Evolutionary conservation across 2,113 vertebrate species (phyloP), one percentile per base, ranked within the genome.

Genomic region (Antechinus stuartii): DNA sequence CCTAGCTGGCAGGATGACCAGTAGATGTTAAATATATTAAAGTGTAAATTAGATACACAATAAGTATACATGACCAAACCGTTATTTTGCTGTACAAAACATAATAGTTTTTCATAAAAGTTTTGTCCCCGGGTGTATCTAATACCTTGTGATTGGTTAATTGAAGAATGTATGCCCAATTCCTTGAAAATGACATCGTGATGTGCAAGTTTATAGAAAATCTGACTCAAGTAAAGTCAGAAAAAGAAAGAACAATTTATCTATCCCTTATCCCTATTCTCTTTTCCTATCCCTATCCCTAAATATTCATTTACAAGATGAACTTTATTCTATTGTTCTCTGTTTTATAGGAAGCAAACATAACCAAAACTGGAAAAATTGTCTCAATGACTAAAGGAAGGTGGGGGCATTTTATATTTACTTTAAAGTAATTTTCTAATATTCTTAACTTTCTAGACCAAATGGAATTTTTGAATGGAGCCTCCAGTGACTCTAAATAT

Each of bases 371-470:
- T 30, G 8, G 76, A 23, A 46, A 93, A 8, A 16, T 8, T 23
- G 24, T 25, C 42, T 16, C 35, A n/a, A 4, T 19, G 23, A 35
- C 1, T 24, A 14, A 24, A 94, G 54, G 35, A 10, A 27, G 23
- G 2, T 11, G 42, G 24, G 25, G 24, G 50, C 26, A 24, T 2
- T n/a, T 12, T 0, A 26, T 8, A 4, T 46, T 30, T 3, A 0
- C 1, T 11, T 19, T 6, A 91, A 53, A 23, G 24, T 54, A 6
- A 14, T 19, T 56, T 22, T 50, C 23, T 25, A 25, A 10, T 2
- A 50, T 76, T 11, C 27, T 50, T 23, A 27, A 26, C 2, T 57
- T 50, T 54, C 42, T 90, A 53, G n/a, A 94, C 47, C 25, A 93
- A 35, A 54, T 25, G 22, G 52, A 22, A 30, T 56, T 92, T 92